Conservation (phyloP, 2,797 vertebrate species). For the Xerus rutilus region DNA sequence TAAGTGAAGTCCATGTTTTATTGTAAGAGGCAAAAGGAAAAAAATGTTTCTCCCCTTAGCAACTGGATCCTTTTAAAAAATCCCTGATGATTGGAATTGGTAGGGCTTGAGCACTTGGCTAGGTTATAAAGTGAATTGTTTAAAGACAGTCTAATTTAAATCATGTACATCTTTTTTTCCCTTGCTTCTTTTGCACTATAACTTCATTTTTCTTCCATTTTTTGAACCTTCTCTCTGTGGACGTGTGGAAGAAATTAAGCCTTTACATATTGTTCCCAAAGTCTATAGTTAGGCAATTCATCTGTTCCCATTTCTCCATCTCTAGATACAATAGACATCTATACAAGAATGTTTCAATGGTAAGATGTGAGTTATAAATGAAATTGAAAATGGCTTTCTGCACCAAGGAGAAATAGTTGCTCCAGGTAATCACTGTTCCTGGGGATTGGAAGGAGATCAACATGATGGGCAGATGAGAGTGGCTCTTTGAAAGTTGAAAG, state of each 20-base stretch:
- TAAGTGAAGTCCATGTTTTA: neutral
- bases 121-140: conserved; percentile 19
- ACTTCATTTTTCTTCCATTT: conserved; percentile 30
- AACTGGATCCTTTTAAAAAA: neutral
- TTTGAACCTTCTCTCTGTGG: conserved; percentile 14
- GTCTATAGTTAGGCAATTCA: neutral
- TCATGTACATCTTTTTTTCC: neutral
- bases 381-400: conserved; percentile 39
- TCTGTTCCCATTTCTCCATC: conserved; percentile 28
- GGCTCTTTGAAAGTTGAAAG: neutral
- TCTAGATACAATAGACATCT: neutral
- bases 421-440: neutral
- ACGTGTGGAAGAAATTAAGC: conserved; percentile 52
- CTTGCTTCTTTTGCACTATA: neutral
- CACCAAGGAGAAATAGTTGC: neutral
- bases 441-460: neutral
- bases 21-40: neutral
- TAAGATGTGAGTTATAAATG: conserved; percentile 24
- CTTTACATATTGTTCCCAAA: neutral
- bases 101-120: neutral
- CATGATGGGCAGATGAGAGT: neutral
- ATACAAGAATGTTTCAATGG: neutral
- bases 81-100: neutral
- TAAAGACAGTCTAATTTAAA: conserved; percentile 29
- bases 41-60: neutral